A percentile compares a stretch with the other conserved stretches of the same genome.
These are phyloP conservation scores for Muntiacus reevesi DNA, from an alignment of 2,113 vertebrate genomes.

Conservation along the genomic window DNA sequence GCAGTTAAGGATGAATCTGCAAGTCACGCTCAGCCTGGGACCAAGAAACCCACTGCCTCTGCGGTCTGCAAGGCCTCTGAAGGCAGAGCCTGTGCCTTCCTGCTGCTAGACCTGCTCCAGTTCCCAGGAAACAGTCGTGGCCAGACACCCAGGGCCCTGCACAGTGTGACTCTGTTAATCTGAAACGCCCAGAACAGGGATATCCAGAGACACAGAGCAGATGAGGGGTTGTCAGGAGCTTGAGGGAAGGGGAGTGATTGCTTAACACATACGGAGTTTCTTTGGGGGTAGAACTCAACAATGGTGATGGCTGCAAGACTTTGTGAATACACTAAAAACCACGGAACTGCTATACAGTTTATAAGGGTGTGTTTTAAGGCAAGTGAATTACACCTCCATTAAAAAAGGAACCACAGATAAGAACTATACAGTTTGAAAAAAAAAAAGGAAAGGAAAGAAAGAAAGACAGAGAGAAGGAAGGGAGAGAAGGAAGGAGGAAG, in stretches of 20 bases:
- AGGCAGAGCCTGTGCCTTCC: neutral
- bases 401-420: neutral
- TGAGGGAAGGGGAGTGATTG: fast-evolving
- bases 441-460: neutral
- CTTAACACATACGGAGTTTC: fast-evolving
- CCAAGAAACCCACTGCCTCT: fast-evolving
- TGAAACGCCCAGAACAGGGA: fast-evolving
- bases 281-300: no score
- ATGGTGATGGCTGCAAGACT: fast-evolving
- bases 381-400: neutral
- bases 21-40: neutral
- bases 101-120: fast-evolving
- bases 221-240: fast-evolving
- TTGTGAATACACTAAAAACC: neutral
- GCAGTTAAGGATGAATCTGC: neutral
- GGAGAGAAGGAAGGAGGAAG: neutral
- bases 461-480: neutral
- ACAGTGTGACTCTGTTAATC: fast-evolving
- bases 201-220: neutral
- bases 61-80: fast-evolving
- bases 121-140: neutral
- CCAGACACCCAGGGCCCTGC: fast-evolving
- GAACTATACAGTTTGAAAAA: neutral
- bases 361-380: neutral
- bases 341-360: fast-evolving